These are phyloP conservation scores for Spilogale gracilis DNA, from an alignment of 2,113 vertebrate species.

Conservation along the genomic window DNA sequence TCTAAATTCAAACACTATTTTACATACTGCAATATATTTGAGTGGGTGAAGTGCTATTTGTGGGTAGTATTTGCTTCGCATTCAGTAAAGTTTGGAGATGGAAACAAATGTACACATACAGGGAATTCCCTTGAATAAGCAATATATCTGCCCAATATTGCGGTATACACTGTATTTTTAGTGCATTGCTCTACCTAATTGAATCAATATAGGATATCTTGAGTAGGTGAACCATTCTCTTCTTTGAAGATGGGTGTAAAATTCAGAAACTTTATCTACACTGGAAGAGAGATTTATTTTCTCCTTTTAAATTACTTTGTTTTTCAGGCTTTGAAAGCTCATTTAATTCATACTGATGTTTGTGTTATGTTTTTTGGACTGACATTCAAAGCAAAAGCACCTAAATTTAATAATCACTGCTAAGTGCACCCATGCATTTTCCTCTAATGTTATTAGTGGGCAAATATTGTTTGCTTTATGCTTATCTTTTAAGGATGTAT, in stretches of 20 bases:
- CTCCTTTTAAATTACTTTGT: slow-evolving; percentile 43
- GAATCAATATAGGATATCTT: neutral
- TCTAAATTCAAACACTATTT: slow-evolving; percentile 49
- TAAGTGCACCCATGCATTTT: slow-evolving; percentile 62
- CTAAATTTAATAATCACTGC: slow-evolving; percentile 73
- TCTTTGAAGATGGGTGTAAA: slow-evolving; percentile 42
- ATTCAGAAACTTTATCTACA: slow-evolving; percentile 59
- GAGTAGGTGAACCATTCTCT: neutral
- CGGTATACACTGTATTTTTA: neutral
- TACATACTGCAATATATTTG: slow-evolving; percentile 51
- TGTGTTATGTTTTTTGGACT: slow-evolving; percentile 48
- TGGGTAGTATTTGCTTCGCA: slow-evolving; percentile 51
- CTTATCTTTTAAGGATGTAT: slow-evolving; percentile 67
- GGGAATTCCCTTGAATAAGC: slow-evolving; percentile 22
- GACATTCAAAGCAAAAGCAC: slow-evolving; percentile 69
- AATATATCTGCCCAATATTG: neutral
- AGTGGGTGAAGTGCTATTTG: slow-evolving; percentile 46
- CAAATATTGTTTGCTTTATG: slow-evolving; percentile 64
- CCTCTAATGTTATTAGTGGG: slow-evolving; percentile 56
- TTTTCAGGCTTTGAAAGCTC: slow-evolving; percentile 61
- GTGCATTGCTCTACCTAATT: neutral
- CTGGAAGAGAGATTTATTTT: slow-evolving; percentile 41
- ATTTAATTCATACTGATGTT: slow-evolving; percentile 71
- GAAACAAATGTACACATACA: slow-evolving; percentile 31
- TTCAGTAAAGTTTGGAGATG: neutral